Percentiles rank a stretch among this genome's conserved stretches.
Conservation (phyloP, 1,140 invertebrate genomes). For the Drosophila chauvacae region DNA sequence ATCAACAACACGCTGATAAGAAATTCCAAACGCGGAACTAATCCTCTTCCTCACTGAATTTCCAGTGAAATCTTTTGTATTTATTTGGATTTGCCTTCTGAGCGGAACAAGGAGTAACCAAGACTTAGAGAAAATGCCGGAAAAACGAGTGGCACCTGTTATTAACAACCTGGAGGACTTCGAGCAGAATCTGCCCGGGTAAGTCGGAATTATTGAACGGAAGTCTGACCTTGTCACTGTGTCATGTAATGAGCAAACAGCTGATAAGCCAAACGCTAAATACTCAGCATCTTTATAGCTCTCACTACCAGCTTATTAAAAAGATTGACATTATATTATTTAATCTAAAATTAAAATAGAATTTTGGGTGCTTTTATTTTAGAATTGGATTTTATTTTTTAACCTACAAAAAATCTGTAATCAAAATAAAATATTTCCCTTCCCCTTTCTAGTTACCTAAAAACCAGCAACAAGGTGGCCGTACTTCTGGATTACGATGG, state of each 20-base stretch:
- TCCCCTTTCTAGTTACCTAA: constrained; percentile 89
- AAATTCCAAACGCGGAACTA: constrained; percentile 30
- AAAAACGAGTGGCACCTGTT: constrained; percentile 63
- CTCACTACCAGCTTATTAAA: neutral
- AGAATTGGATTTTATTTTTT: neutral
- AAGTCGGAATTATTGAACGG: constrained; percentile 33
- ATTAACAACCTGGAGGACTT: constrained; percentile 71
- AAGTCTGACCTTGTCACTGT: constrained; percentile 59
- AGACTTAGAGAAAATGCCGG: constrained; percentile 58
- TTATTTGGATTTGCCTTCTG: constrained; percentile 17
- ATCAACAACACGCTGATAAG: constrained; percentile 33
- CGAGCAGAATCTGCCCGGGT: constrained; percentile 69
- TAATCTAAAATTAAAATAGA: neutral
- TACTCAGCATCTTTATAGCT: constrained; percentile 4
- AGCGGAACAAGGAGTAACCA: constrained; percentile 23
- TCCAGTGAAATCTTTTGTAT: constrained; percentile 38
- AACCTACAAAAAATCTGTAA: neutral
- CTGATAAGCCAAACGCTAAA: constrained; percentile 47
- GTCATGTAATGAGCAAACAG: constrained; percentile 61
- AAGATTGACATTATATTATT: neutral
- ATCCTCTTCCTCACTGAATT: constrained; percentile 14
- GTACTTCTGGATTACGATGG: constrained; percentile 95
- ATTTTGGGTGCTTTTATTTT: neutral
- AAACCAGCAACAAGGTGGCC: constrained; percentile 91
- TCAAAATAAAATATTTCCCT: neutral